phyloP scores from a whole-genome alignment of 2,888 invertebrate species.

The Camponotus fellah region DNA sequence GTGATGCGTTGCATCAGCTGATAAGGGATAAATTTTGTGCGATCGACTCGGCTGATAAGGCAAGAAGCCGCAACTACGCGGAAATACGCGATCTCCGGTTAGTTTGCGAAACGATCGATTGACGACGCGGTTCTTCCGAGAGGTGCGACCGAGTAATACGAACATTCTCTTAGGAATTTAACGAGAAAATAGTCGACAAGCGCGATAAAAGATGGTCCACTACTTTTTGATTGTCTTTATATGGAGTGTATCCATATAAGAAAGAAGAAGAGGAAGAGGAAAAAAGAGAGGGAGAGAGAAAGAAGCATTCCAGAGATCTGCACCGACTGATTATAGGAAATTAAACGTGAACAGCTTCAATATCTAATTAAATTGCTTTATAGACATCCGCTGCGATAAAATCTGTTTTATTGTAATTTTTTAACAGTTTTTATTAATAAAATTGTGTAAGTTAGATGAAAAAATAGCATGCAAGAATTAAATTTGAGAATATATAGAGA shows the following conservation, averaged over 20 bases:
- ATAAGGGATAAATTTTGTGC: constrained; percentile 69
- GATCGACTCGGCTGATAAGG: constrained; percentile 65
- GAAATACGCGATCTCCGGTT: constrained; percentile 65
- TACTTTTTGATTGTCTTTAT: constrained; percentile 25
- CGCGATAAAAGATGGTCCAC: constrained; percentile 37
- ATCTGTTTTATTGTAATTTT: neutral
- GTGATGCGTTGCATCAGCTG: constrained; percentile 55
- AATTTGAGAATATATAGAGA: neutral
- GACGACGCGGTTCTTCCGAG: neutral
- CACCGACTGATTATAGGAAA: constrained; percentile 38
- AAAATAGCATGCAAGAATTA: neutral
- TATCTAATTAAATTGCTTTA: constrained; percentile 31
- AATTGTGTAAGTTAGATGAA: neutral
- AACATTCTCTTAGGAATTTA: constrained; percentile 47
- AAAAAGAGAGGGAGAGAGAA: neutral
- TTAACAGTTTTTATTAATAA: neutral
- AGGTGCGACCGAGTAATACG: constrained; percentile 5
- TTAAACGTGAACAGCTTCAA: constrained; percentile 17
- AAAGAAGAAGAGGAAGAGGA: neutral
- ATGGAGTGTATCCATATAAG: neutral
- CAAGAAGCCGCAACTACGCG: constrained; percentile 50
- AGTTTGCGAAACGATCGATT: constrained; percentile 72
- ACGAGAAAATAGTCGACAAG: constrained; percentile 61
- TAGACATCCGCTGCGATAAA: neutral
- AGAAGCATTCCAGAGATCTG: constrained; percentile 16